phyloP scores from a whole-genome alignment of 2,888 invertebrate genomes.

The Nephrotoma guestfalica region DNA sequence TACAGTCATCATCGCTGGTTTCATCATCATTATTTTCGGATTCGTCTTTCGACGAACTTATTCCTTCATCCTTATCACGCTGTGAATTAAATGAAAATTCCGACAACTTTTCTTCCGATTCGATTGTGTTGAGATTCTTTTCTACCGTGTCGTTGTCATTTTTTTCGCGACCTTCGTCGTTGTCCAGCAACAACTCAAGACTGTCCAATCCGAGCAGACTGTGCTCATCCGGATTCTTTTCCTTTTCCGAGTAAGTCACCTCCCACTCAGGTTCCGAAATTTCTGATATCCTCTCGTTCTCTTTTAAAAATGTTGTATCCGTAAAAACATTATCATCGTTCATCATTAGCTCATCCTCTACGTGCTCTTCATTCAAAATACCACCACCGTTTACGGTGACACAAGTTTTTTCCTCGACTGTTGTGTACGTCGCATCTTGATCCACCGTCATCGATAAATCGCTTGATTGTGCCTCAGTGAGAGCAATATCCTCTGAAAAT shows the following conservation, averaged over 20 bases:
- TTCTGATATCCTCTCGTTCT: constrained; percentile 17
- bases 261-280: constrained; percentile 17
- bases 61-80: neutral
- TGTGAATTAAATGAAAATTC: neutral
- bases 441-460: constrained; percentile 14
- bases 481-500: constrained; percentile 14
- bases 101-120: neutral
- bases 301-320: constrained; percentile 10
- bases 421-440: constrained; percentile 15
- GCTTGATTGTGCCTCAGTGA: constrained; percentile 12
- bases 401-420: constrained; percentile 15
- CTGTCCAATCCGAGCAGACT: constrained; percentile 14
- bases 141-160: neutral
- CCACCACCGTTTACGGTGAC: constrained; percentile 11
- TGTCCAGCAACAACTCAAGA: constrained; percentile 9
- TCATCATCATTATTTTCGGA: neutral
- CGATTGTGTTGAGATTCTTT: neutral
- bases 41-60: neutral
- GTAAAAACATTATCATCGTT: neutral
- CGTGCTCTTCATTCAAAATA: neutral
- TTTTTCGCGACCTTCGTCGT: neutral
- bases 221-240: constrained; percentile 11
- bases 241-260: neutral
- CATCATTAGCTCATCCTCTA: neutral
- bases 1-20: neutral